Conservation (phyloP, 1,140 invertebrate species). For the Protaetia brevitarsis region DNA sequence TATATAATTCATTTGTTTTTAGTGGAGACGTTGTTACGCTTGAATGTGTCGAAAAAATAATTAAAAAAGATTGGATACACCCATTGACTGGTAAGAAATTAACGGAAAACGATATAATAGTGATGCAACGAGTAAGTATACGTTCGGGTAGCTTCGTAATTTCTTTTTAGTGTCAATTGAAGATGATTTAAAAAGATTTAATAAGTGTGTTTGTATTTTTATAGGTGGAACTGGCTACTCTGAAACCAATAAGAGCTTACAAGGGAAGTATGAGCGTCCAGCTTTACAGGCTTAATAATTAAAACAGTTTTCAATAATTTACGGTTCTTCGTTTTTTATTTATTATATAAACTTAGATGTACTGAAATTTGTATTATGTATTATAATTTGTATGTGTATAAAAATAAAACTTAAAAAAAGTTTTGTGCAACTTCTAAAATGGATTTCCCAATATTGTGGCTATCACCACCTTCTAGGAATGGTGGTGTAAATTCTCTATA, state of each 20-base stretch:
- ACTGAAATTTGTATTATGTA: not conserved
- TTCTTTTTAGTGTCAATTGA: too few relatives aligned
- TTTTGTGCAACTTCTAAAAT: slow-evolving; percentile 60
- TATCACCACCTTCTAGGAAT: slow-evolving; percentile 65
- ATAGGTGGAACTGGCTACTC: slow-evolving; percentile 92
- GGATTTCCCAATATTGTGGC: slow-evolving; percentile 56
- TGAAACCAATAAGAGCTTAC: slow-evolving; percentile 76
- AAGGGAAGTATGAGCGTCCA: slow-evolving; percentile 82
- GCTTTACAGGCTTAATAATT: slow-evolving; percentile 71
- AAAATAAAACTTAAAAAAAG: slow-evolving; percentile 48
- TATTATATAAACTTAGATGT: not conserved
- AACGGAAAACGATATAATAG: slow-evolving; percentile 92
- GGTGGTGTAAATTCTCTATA: slow-evolving; percentile 89
- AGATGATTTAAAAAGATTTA: too few relatives aligned
- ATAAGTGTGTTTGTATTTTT: not conserved
- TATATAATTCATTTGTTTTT: slow-evolving; percentile 37
- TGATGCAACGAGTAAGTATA: slow-evolving; percentile 73
- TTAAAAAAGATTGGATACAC: slow-evolving; percentile 96
- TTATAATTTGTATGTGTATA: not conserved
- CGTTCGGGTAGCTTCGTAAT: too few relatives aligned
- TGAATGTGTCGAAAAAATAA: slow-evolving; percentile 95
- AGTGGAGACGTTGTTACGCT: slow-evolving; percentile 94
- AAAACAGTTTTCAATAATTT: not conserved
- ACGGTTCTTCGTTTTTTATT: not conserved
- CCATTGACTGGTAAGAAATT: slow-evolving; percentile 85